Conservation (phyloP, 2,888 invertebrate species). For the Pycnomerus fuliginosus region DNA sequence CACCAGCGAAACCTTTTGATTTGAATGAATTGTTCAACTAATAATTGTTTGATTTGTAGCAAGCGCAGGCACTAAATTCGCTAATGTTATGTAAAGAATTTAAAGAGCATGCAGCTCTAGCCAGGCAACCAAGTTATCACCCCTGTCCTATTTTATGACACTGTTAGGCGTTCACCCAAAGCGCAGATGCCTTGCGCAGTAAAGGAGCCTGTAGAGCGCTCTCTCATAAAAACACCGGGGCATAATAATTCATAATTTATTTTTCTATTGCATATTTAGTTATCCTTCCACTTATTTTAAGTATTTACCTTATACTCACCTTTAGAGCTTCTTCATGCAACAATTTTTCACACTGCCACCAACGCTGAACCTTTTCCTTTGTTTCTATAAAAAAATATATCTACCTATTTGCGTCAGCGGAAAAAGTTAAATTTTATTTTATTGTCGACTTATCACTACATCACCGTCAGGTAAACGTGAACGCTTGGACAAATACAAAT, state of each 20-base stretch:
- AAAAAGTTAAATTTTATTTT: too few species aligned
- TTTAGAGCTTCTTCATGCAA: too few species aligned
- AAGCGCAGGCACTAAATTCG: constrained; percentile 25
- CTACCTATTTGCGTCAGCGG: too few species aligned
- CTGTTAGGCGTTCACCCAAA: constrained; percentile 38
- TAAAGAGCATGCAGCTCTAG: constrained; percentile 23
- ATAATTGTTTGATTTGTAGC: constrained; percentile 21
- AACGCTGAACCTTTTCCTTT: too few species aligned
- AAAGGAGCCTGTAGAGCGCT: constrained; percentile 16
- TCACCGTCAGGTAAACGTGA: too few species aligned
- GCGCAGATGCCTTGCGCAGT: constrained; percentile 34
- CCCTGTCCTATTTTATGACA: constrained; percentile 38
- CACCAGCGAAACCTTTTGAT: constrained; percentile 10
- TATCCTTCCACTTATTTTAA: not conserved
- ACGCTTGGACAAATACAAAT: too few species aligned
- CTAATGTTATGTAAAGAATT: constrained; percentile 26
- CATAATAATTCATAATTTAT: constrained; percentile 21
- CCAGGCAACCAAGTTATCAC: constrained; percentile 38
- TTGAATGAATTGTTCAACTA: constrained; percentile 10
- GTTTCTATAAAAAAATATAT: too few species aligned
- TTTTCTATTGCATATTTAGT: constrained; percentile 14
- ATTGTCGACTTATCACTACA: too few species aligned
- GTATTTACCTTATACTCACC: not conserved
- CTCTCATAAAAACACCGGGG: constrained; percentile 12
- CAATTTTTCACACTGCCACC: too few species aligned